Conservation (phyloP, 2,888 invertebrate genomes). For the Sussaba pulchella region DNA sequence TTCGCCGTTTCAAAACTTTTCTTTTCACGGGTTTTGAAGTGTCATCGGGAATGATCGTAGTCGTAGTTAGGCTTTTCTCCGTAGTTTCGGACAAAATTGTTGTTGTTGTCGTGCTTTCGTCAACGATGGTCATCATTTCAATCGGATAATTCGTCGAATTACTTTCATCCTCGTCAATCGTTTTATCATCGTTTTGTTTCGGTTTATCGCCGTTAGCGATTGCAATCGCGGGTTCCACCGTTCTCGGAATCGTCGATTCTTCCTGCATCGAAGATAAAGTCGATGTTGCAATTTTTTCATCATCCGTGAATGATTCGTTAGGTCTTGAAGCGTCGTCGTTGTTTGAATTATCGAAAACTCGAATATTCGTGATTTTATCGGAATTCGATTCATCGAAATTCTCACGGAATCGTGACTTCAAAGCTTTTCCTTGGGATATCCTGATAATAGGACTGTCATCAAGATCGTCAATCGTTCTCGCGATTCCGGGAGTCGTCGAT, state of each 20-base stretch:
- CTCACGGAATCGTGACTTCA: constrained; percentile 52
- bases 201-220: background rate
- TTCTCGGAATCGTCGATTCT: background rate
- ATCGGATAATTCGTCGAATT: constrained; percentile 20
- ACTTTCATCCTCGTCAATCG: background rate
- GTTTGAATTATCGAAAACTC: constrained; percentile 68
- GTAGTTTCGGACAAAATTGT: background rate
- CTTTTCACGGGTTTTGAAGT: constrained; percentile 65
- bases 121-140: constrained; percentile 27
- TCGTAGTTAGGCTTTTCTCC: background rate
- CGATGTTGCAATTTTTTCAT: background rate
- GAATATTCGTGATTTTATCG: constrained; percentile 73
- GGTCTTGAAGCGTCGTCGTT: constrained; percentile 62
- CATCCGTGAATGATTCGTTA: constrained; percentile 2
- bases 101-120: constrained; percentile 18
- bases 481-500: constrained; percentile 20
- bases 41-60: constrained; percentile 35
- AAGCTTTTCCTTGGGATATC: constrained; percentile 65
- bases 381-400: constrained; percentile 53
- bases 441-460: constrained; percentile 74
- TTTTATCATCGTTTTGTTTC: background rate
- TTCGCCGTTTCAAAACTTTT: constrained; percentile 72
- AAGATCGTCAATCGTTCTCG: constrained; percentile 28
- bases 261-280: constrained; percentile 13
- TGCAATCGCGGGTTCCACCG: background rate